phyloP scores from a whole-genome alignment of 2,888 invertebrate species.

The Spisula solida region DNA sequence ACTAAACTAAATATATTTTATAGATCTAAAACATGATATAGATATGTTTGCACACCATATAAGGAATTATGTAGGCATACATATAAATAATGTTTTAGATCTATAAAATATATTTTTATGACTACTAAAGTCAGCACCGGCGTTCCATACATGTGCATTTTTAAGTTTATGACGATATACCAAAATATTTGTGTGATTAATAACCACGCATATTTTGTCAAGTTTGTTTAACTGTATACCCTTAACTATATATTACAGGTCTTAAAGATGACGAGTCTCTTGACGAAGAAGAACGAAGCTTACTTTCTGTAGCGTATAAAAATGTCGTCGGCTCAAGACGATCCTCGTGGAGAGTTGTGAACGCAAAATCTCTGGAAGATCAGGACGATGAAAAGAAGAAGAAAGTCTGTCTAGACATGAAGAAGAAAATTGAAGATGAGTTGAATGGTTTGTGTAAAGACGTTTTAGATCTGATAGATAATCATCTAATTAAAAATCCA shows the following conservation, averaged over 20 bases:
- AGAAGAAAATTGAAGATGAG: slow-evolving; percentile 99
- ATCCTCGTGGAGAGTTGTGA: slow-evolving; percentile 99
- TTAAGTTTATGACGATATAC: too few species aligned
- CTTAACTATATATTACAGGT: slow-evolving; percentile 89
- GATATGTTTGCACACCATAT: too few species aligned
- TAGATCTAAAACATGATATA: too few species aligned
- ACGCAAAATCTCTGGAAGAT: slow-evolving; percentile 95
- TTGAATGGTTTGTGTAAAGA: slow-evolving; percentile 99
- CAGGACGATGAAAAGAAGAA: slow-evolving; percentile 50
- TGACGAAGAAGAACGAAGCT: slow-evolving; percentile 98
- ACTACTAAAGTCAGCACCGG: too few species aligned
- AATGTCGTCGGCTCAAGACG: slow-evolving; percentile 99
- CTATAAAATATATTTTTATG: too few species aligned
- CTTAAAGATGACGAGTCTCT: slow-evolving; percentile 93
- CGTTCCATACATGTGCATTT: too few species aligned
- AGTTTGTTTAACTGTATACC: too few species aligned
- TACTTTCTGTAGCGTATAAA: slow-evolving; percentile 99
- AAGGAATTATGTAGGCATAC: too few species aligned
- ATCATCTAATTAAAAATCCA: slow-evolving; percentile 99
- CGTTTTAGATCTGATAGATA: slow-evolving; percentile 98
- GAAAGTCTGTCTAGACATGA: slow-evolving; percentile 95
- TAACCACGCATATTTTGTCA: too few species aligned
- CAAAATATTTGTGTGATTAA: too few species aligned
- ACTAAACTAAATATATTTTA: too few species aligned
- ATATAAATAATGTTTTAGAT: too few species aligned